Evolutionary conservation across 2,113 vertebrate species (phyloP), one percentile per base, ranked within the genome.

Genomic region (Syrrhaptes paradoxus): DNA sequence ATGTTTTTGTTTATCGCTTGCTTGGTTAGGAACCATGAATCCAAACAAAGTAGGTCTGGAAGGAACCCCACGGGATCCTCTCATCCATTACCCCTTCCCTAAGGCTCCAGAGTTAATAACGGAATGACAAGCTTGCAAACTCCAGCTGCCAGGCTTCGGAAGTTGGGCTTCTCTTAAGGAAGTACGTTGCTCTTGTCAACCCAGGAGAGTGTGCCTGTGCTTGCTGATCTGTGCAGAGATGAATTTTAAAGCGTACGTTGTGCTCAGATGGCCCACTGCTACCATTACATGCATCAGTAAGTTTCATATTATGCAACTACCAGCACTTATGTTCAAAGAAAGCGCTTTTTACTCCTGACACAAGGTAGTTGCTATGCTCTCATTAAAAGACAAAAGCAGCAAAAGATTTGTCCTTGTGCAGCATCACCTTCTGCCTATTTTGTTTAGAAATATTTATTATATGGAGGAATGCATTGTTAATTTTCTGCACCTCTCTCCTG

Each of bases 201-300:
- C 67, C 31, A 36, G 90, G 90, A 94, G 48, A 87, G 84, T 16
- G 25, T 58, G 80, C 11, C 58, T 88, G 82, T 74, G 88, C 77
- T 91, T 92, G 86, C 73, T 95, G 92, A 96, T 93, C 57, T 94
- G 74, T 89, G 80, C 51, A 93, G 81, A 93, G 90, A 96, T 93
- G 79, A 85, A 95, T 95, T 95, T 95, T 96, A 77, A 93, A 90
- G 62, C 0, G 0, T 46, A 31, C 78, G 48, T 25, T 79, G 68
- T 58, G 84, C 89, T 96, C 84, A 96, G 94, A 62, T 0, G 0
- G 89, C 92, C 90, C 85, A 46, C 52, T 85, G 84, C 95, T 95
- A 76, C 75, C 85, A 87, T 96, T 94, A 93, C 21, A 92, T 48
- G 94, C 94, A 91, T 82, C 92, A 90, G 75, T 93, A 92, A 82